Percentiles rank a stretch among this genome's conserved stretches.
Evolutionary conservation across 2,113 vertebrate genomes (phyloP).

Genomic region (Centrocercus urophasianus): DNA sequence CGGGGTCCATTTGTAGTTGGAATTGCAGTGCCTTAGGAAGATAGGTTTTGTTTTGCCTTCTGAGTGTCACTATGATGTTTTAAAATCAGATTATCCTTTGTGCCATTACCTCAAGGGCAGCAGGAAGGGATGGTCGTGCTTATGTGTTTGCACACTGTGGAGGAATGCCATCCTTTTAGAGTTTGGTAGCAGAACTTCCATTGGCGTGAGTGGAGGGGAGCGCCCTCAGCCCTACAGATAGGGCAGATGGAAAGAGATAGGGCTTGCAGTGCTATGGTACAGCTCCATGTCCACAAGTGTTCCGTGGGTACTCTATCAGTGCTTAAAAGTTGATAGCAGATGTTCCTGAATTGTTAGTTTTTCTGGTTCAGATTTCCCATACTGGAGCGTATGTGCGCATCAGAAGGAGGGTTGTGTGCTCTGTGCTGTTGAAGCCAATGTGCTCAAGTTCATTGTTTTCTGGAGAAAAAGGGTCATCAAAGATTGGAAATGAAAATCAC

Average conservation of each 20-base stretch:
- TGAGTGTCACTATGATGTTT: neutral
- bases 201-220: neutral
- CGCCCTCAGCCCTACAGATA: neutral
- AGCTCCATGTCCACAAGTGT: neutral
- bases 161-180: neutral
- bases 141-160: neutral
- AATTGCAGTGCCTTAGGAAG: neutral
- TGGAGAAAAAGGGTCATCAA: neutral
- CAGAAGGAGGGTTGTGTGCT: neutral
- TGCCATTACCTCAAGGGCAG: neutral
- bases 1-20: neutral
- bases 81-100: neutral
- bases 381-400: accelerated
- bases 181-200: neutral
- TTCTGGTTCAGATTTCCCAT: neutral
- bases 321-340: neutral
- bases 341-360: neutral
- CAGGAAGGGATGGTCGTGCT: neutral
- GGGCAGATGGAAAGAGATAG: neutral
- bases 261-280: neutral
- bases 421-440: neutral
- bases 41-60: neutral
- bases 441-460: neutral
- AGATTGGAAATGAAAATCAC: slow-evolving; percentile 23
- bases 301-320: neutral